Conservation (phyloP, 2,797 vertebrate species). For the Mus spretus region DNA sequence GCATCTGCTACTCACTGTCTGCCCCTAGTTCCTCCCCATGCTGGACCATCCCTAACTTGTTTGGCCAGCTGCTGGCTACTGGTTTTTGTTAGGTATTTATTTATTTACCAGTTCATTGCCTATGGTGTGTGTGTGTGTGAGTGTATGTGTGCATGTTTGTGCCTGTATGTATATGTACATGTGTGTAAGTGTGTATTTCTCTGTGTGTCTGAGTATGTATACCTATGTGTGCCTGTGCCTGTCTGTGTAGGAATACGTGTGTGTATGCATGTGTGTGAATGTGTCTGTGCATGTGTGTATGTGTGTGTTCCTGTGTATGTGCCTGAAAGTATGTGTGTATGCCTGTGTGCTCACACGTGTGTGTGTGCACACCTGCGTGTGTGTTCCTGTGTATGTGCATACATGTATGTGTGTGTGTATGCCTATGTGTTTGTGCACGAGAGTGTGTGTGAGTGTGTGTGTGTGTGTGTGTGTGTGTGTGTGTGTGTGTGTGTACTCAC, state of each 20-base stretch:
- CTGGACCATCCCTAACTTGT: not conserved
- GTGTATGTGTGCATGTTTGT: not conserved
- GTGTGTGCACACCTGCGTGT: too few species aligned
- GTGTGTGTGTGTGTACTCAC: not conserved
- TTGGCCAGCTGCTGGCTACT: not conserved
- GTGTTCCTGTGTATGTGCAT: not conserved
- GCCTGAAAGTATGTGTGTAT: not conserved
- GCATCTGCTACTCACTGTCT: not conserved
- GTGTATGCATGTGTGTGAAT: not conserved
- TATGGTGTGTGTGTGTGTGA: not conserved
- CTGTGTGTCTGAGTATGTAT: not conserved
- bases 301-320: not conserved
- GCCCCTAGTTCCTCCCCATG: not conserved
- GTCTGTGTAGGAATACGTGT: not conserved
- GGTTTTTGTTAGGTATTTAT: not conserved
- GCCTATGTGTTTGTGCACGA: not conserved
- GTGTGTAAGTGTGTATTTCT: not conserved
- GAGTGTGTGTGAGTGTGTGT: not conserved
- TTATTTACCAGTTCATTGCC: not conserved
- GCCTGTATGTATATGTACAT: too few species aligned
- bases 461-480: not conserved
- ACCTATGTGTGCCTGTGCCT: not conserved
- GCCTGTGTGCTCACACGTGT: accelerated
- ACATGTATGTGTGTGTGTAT: not conserved
- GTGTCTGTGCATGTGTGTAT: not conserved